These are phyloP conservation scores for Mercenaria mercenaria DNA, from an alignment of 1,140 invertebrate genomes.

Conservation along the genomic window DNA sequence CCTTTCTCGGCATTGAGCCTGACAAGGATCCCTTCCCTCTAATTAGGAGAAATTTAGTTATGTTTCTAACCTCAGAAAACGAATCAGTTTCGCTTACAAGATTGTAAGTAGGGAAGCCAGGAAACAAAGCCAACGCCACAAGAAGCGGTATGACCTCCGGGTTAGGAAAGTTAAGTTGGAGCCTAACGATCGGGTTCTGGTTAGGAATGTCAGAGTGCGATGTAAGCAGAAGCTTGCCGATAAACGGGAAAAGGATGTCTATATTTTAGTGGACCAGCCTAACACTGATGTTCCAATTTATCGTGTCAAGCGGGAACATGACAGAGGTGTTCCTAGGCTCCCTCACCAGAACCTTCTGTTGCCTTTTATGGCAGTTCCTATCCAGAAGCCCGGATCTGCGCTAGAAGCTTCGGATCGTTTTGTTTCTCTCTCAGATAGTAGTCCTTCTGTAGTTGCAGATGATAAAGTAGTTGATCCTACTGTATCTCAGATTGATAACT, in stretches of 20 bases:
- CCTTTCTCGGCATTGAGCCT: conserved; percentile 28
- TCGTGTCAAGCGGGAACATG: not conserved
- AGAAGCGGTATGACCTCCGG: conserved; percentile 30
- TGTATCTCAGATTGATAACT: too few relatives aligned
- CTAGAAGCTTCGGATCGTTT: too few relatives aligned
- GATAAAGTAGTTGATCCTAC: too few relatives aligned
- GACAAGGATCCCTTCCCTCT: too few relatives aligned
- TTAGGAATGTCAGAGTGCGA: not conserved
- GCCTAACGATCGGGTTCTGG: not conserved
- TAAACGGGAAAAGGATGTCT: not conserved
- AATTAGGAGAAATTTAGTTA: not conserved
- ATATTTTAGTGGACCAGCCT: not conserved
- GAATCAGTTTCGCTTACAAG: conserved; percentile 18
- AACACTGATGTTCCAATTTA: not conserved
- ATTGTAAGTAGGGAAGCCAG: not conserved
- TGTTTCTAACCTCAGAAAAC: not conserved
- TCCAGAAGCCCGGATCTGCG: too few relatives aligned
- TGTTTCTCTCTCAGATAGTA: too few relatives aligned
- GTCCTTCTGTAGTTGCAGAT: too few relatives aligned
- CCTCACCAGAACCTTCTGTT: not conserved
- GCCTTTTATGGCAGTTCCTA: not conserved
- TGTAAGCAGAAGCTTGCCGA: not conserved
- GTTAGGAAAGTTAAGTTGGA: not conserved
- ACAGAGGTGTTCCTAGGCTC: not conserved
- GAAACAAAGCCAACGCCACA: conserved; percentile 11